Percentiles rank a stretch among this genome's conserved stretches.
These are phyloP conservation scores for Denticeps clupeoides DNA, from an alignment of 2,797 vertebrate species.

Conservation along the genomic window DNA sequence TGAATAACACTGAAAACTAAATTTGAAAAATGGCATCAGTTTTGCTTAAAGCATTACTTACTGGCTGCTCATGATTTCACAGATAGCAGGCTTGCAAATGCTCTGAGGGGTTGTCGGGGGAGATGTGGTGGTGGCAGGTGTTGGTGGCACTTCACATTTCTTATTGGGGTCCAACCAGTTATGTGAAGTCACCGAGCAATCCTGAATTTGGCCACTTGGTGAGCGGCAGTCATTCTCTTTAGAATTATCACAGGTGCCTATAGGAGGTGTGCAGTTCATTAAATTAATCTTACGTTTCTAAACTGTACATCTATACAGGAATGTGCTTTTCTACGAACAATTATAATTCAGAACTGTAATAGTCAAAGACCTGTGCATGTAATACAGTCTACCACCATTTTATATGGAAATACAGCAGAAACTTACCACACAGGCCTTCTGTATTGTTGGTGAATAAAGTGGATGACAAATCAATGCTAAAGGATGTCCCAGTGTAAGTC, in stretches of 20 bases:
- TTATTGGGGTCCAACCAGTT: slow-evolving; percentile 64
- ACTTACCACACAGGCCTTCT: slow-evolving; percentile 74
- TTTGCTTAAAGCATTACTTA: slow-evolving; percentile 20
- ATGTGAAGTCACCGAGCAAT: slow-evolving; percentile 65
- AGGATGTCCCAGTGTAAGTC: slow-evolving; percentile 67
- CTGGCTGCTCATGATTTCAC: slow-evolving; percentile 43
- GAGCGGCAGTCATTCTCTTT: slow-evolving; percentile 67
- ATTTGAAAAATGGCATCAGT: background rate
- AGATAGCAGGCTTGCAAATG: slow-evolving; percentile 38
- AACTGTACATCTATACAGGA: no score
- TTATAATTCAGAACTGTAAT: no score
- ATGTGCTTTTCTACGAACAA: no score
- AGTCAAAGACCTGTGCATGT: no score
- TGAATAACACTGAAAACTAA: slow-evolving; percentile 1
- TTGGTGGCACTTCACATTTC: slow-evolving; percentile 5
- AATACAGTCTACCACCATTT: no score
- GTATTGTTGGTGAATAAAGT: slow-evolving; percentile 66
- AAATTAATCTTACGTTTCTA: no score
- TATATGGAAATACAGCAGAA: background rate
- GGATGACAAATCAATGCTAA: slow-evolving; percentile 64
- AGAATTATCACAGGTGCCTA: slow-evolving; percentile 75
- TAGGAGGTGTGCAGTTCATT: background rate
- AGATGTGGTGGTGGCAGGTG: slow-evolving; percentile 6
- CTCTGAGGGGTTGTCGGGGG: background rate
- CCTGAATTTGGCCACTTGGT: slow-evolving; percentile 49